A percentile compares a stretch with the other conserved stretches of the same genome.
Evolutionary conservation across 2,113 vertebrate genomes (phyloP).

Genomic region (Menidia beryllina): DNA sequence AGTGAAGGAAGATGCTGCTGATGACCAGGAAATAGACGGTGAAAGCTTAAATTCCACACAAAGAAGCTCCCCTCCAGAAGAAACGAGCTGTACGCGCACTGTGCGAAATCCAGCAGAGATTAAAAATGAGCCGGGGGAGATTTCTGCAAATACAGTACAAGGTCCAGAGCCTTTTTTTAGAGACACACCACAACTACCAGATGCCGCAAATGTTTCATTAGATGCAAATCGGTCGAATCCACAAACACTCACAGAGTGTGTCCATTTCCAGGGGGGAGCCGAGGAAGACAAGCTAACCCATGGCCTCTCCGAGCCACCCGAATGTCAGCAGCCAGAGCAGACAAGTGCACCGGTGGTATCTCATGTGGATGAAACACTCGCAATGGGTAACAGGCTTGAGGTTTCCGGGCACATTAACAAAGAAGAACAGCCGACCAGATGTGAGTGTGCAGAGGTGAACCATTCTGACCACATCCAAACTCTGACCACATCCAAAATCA

Average conservation of each 20-base stretch:
- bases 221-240: conserved; percentile 10
- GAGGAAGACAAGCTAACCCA: conserved; percentile 9
- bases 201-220: neutral
- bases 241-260: conserved; percentile 3
- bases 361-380: neutral
- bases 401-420: neutral
- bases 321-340: conserved; percentile 1
- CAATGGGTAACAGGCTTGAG: conserved; percentile 3
- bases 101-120: neutral
- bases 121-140: neutral
- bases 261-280: conserved; percentile 16
- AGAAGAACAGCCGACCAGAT: neutral
- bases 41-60: neutral
- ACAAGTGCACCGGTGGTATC: neutral
- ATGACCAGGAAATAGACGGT: conserved; percentile 17
- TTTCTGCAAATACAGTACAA: neutral
- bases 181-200: neutral
- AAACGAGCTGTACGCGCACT: conserved; percentile 1
- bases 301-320: conserved; percentile 11
- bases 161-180: neutral
- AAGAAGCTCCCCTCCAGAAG: neutral
- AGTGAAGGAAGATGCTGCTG: neutral
- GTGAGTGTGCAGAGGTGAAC: neutral
- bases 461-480: neutral
- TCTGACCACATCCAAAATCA: neutral